Conservation (phyloP, 2,888 invertebrate genomes). For the Celastrina argiolus region DNA sequence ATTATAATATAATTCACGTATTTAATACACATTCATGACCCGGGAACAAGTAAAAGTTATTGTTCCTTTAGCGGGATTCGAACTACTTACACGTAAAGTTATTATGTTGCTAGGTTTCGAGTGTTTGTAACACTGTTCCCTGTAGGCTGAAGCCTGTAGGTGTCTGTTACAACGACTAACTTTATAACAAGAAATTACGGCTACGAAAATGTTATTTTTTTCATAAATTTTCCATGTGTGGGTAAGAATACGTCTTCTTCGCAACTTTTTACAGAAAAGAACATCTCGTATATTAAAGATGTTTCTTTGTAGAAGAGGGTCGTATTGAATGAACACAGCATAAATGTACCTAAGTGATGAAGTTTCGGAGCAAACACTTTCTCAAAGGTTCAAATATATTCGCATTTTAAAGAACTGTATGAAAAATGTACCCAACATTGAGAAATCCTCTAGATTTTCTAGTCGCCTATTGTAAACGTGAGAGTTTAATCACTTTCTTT, state of each 20-base stretch:
- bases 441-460: background rate
- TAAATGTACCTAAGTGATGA: background rate
- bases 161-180: background rate
- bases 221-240: background rate
- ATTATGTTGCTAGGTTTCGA: background rate
- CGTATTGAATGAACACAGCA: background rate
- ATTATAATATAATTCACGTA: too few relatives aligned
- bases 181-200: background rate
- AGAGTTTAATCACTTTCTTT: background rate
- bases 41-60: background rate
- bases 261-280: background rate
- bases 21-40: too few relatives aligned
- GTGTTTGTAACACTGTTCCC: background rate
- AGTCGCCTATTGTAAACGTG: background rate
- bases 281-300: background rate
- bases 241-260: background rate
- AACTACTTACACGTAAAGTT: background rate
- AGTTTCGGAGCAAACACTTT: background rate
- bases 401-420: too few relatives aligned
- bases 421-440: background rate
- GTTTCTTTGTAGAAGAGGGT: background rate
- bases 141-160: background rate
- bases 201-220: background rate
- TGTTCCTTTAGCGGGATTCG: too few relatives aligned
- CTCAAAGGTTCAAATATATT: background rate